These are phyloP conservation scores for Artibeus jamaicensis DNA, from an alignment of 2,797 vertebrate species.

Conservation along the genomic window DNA sequence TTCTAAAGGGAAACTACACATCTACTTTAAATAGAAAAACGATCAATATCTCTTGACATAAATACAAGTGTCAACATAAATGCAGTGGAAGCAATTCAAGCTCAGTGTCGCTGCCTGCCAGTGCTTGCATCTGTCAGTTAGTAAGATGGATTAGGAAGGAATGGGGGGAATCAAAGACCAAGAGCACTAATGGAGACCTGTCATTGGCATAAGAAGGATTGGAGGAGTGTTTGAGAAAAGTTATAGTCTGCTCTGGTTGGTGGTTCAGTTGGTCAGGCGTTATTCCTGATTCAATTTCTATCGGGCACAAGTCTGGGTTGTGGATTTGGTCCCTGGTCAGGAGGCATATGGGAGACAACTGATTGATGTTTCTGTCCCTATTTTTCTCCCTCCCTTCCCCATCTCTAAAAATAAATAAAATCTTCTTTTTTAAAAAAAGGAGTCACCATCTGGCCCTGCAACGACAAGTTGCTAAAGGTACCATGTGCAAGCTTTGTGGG, in stretches of 20 bases:
- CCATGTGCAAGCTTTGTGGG: not conserved
- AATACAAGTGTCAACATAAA: slow-evolving; percentile 19
- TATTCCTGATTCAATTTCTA: not conserved
- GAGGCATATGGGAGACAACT: not conserved
- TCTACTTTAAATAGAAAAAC: slow-evolving; percentile 42
- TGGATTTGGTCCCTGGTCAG: not conserved
- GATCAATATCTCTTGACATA: not conserved
- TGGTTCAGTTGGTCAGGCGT: not conserved
- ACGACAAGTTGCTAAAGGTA: not conserved
- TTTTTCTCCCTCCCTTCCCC: not conserved
- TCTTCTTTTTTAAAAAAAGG: not conserved
- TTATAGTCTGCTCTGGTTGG: not conserved
- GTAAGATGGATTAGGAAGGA: not conserved
- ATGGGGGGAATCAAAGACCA: not conserved
- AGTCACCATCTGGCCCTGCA: not conserved
- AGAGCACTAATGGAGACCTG: not conserved
- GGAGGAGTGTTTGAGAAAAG: not conserved
- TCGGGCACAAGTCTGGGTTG: not conserved
- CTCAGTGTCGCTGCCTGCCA: not conserved
- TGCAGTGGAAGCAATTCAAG: not conserved
- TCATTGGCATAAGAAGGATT: not conserved
- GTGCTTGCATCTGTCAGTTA: not conserved
- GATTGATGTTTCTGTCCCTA: not conserved
- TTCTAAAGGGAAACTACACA: slow-evolving; percentile 41
- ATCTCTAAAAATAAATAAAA: not conserved